A percentile compares a stretch with the other conserved stretches of the same genome.
phyloP scores from a whole-genome alignment of 2,888 invertebrate genomes.

The Dryocosmus kuriphilus region DNA sequence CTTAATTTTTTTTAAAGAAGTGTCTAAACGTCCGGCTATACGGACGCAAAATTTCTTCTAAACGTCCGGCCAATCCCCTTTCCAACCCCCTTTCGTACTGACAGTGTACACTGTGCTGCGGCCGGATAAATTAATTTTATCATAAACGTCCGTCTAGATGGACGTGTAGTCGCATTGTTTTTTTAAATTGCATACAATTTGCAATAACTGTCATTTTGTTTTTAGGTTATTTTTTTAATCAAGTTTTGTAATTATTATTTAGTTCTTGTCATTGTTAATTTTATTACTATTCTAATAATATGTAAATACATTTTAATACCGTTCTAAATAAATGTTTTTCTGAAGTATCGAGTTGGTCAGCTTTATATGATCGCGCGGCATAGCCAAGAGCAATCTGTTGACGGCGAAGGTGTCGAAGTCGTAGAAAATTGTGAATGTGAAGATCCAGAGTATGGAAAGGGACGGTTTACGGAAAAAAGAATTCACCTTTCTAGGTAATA shows the following conservation, averaged over 20 bases:
- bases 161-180: too few species aligned
- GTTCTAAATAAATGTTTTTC: background rate
- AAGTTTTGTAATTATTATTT: too few species aligned
- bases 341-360: constrained; percentile 93
- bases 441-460: constrained; percentile 88
- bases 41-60: too few species aligned
- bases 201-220: background rate
- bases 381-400: constrained; percentile 93
- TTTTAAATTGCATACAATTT: background rate
- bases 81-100: too few species aligned
- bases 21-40: too few species aligned
- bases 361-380: constrained; percentile 97
- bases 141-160: too few species aligned
- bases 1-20: constrained; percentile 21
- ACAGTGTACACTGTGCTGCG: too few species aligned
- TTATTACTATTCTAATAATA: background rate
- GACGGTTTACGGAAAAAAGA: constrained; percentile 94
- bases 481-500: constrained; percentile 91
- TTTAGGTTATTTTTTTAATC: too few species aligned
- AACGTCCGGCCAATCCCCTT: too few species aligned
- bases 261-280: too few species aligned
- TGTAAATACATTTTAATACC: background rate
- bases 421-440: constrained; percentile 89
- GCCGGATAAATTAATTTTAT: too few species aligned
- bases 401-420: constrained; percentile 95